Evolutionary conservation across 2,797 vertebrate genomes (phyloP).

Genomic region (Mus caroli): DNA sequence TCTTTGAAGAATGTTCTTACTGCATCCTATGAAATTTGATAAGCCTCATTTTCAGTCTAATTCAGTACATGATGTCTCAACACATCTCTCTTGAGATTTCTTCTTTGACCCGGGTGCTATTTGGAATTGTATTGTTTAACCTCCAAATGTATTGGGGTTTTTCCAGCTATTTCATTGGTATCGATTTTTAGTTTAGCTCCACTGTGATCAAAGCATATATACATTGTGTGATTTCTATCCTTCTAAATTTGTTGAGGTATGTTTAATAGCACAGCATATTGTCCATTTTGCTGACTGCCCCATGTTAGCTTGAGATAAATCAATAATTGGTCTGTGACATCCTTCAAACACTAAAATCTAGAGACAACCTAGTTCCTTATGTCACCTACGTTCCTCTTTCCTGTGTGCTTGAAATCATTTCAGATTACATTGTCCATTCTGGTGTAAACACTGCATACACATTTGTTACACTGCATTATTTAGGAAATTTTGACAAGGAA

Average conservation of each 20-base stretch:
- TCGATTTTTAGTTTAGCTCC: background rate
- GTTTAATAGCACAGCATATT: background rate
- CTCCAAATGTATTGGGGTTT: background rate
- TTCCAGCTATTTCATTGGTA: background rate
- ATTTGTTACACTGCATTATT: background rate
- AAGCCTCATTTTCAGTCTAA: slow-evolving; percentile 22
- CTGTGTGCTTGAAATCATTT: background rate
- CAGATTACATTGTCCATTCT: background rate
- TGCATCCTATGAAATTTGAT: background rate
- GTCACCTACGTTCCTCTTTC: background rate
- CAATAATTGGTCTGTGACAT: background rate
- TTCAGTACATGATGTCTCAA: slow-evolving; percentile 7
- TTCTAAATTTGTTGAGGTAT: background rate
- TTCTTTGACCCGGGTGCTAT: background rate
- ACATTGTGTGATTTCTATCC: background rate
- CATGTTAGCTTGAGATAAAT: background rate
- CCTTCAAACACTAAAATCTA: background rate
- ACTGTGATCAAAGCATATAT: background rate
- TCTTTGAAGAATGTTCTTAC: background rate
- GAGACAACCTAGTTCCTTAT: background rate
- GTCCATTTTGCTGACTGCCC: background rate
- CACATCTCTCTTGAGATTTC: background rate
- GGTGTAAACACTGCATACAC: background rate
- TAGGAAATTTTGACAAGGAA: background rate
- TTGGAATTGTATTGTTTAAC: background rate